Evolutionary conservation across 2,888 invertebrate genomes (phyloP).

Genomic region (Drosophila vallismaia): DNA sequence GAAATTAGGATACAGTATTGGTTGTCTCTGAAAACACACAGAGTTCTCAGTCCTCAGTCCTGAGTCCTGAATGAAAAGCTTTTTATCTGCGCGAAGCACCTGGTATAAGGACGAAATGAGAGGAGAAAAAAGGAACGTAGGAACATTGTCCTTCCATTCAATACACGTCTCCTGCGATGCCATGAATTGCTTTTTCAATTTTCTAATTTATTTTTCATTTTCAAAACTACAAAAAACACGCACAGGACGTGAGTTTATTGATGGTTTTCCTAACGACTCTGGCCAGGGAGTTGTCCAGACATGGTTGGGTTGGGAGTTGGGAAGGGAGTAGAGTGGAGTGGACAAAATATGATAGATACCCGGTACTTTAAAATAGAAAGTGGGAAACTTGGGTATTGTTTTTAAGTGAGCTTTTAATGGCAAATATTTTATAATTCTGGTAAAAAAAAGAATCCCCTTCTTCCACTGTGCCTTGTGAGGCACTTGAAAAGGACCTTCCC

Average conservation of each 20-base stretch:
- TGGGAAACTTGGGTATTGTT: too few relatives aligned
- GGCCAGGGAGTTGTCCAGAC: too few relatives aligned
- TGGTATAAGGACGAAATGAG: constrained; percentile 50
- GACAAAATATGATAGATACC: not conserved
- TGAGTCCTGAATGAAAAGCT: constrained; percentile 8
- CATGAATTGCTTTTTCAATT: constrained; percentile 78
- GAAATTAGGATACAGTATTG: constrained; percentile 1
- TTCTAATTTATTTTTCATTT: constrained; percentile 77
- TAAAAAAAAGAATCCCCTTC: not conserved
- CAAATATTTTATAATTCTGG: not conserved
- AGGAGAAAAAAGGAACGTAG: not conserved
- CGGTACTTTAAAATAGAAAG: not conserved
- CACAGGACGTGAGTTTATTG: constrained; percentile 20
- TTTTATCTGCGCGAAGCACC: constrained; percentile 47
- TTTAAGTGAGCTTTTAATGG: not conserved
- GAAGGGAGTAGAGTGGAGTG: too few relatives aligned
- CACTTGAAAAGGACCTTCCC: constrained; percentile 3
- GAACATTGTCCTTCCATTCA: constrained; percentile 50
- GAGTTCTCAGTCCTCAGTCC: not conserved
- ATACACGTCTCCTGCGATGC: constrained; percentile 69
- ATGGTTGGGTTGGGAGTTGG: too few relatives aligned
- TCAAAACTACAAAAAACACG: constrained; percentile 46
- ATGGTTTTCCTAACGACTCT: constrained; percentile 6
- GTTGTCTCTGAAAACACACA: not conserved
- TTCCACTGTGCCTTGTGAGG: not conserved